A percentile compares a stretch with the other conserved stretches of the same genome.
Conservation (phyloP, 1,140 invertebrate genomes). For the Argopecten irradians region DNA sequence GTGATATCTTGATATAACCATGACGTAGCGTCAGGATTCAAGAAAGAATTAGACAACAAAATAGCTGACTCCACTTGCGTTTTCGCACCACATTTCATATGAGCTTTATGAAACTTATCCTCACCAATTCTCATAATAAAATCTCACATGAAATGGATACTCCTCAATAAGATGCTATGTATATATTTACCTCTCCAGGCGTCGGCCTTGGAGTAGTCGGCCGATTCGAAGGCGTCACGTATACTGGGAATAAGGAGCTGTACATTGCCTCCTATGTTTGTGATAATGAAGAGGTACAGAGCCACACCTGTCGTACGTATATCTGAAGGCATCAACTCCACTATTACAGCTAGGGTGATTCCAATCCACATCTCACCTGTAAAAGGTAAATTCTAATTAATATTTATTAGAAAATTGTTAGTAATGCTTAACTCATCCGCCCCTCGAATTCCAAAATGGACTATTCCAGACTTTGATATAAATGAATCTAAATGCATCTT, state of each 20-base stretch:
- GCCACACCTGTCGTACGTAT: slow-evolving; percentile 71
- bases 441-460: too few relatives aligned
- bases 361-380: slow-evolving; percentile 77
- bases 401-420: background rate
- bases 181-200: slow-evolving; percentile 66
- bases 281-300: slow-evolving; percentile 76
- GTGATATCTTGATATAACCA: too few relatives aligned
- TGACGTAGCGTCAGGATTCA: too few relatives aligned
- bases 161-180: background rate
- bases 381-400: slow-evolving; percentile 19
- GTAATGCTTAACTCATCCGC: background rate
- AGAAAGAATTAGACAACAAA: too few relatives aligned
- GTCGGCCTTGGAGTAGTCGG: slow-evolving; percentile 52
- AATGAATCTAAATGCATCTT: background rate
- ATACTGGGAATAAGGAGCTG: slow-evolving; percentile 71
- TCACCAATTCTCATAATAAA: too few relatives aligned
- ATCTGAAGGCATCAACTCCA: slow-evolving; percentile 71
- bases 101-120: background rate
- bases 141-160: too few relatives aligned
- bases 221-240: slow-evolving; percentile 58
- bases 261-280: slow-evolving; percentile 75
- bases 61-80: too few relatives aligned
- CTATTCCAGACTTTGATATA: too few relatives aligned
- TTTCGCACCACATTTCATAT: background rate
- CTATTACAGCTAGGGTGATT: slow-evolving; percentile 69